Percentiles rank a stretch among this genome's conserved stretches.
Evolutionary conservation across 1,140 invertebrate genomes (phyloP).

Genomic region (Conus ventricosus): DNA sequence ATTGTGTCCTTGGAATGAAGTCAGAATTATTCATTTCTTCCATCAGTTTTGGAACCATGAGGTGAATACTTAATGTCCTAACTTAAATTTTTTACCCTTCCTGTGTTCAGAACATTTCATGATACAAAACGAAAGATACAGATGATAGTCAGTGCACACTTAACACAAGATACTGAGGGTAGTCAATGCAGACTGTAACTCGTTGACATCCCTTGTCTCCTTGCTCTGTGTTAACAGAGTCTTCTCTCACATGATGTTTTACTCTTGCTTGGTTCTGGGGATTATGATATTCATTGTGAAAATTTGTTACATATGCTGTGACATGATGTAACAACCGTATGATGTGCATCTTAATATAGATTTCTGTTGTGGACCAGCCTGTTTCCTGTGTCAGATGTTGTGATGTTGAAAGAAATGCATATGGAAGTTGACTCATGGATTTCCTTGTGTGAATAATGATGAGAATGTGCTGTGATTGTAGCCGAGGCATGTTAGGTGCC

Average conservation of each 20-base stretch:
- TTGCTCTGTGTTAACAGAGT: not conserved
- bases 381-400: slow-evolving; percentile 5
- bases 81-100: too few species aligned
- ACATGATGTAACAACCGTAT: not conserved
- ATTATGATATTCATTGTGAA: not conserved
- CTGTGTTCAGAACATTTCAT: too few species aligned
- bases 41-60: too few species aligned
- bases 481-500: too few species aligned
- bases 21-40: too few species aligned
- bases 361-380: slow-evolving; percentile 3
- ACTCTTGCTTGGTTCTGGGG: not conserved
- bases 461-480: not conserved
- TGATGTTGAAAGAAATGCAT: not conserved
- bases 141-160: too few species aligned
- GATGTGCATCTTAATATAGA: not conserved
- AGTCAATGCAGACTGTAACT: too few species aligned
- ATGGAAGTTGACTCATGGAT: not conserved
- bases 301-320: not conserved
- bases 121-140: too few species aligned
- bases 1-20: too few species aligned
- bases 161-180: too few species aligned
- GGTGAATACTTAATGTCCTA: too few species aligned
- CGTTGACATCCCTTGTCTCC: not conserved
- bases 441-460: not conserved
- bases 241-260: not conserved